A percentile compares a stretch with the other conserved stretches of the same genome.
Conservation (phyloP, 2,797 vertebrate species). For the Hylomyscus alleni region DNA sequence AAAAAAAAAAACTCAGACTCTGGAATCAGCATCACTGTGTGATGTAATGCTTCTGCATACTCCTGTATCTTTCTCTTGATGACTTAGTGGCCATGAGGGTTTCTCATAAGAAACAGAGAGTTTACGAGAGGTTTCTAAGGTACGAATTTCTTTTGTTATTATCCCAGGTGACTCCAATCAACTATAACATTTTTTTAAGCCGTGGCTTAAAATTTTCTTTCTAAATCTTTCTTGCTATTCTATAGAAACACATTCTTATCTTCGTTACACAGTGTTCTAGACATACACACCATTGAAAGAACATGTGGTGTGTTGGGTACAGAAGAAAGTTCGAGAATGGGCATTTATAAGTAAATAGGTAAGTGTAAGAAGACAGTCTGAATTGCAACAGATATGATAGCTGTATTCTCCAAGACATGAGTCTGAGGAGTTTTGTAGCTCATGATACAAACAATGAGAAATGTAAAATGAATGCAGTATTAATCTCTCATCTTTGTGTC, state of each 20-base stretch:
- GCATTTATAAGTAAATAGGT: not conserved
- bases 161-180: not conserved
- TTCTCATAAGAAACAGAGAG: not conserved
- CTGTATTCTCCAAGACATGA: not conserved
- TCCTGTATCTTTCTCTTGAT: not conserved
- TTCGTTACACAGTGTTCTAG: not conserved
- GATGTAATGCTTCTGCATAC: not conserved
- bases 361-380: not conserved
- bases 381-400: not conserved
- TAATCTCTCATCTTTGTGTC: not conserved
- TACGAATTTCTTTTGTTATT: not conserved
- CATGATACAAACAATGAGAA: not conserved
- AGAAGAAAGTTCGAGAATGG: not conserved
- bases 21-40: not conserved
- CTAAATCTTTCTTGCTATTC: not conserved
- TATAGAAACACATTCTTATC: not conserved
- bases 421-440: not conserved
- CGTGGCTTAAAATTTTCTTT: not conserved
- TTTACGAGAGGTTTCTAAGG: not conserved
- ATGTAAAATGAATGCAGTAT: not conserved
- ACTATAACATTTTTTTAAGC: not conserved
- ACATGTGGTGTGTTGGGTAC: not conserved
- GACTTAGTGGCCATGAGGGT: not conserved
- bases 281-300: not conserved
- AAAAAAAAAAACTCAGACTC: too few relatives aligned